Conservation (phyloP, 2,888 invertebrate species). For the Syritta pipiens region DNA sequence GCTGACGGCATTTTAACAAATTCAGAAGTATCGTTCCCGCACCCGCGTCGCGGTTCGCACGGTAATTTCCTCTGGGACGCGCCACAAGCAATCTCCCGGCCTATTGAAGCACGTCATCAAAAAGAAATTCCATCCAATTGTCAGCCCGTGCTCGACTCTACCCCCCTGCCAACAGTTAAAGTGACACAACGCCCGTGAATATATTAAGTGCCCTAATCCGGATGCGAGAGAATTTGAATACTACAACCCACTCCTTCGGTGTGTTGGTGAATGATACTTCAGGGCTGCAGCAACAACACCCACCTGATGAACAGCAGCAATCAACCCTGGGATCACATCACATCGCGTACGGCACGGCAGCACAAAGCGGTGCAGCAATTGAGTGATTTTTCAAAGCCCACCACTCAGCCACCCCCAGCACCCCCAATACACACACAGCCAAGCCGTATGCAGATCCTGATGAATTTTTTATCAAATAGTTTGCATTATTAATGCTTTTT, state of each 20-base stretch:
- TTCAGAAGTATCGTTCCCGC: slow-evolving; percentile 35
- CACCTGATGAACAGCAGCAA: slow-evolving; percentile 56
- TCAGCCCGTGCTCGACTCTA: slow-evolving; percentile 3
- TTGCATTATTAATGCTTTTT: slow-evolving; percentile 70
- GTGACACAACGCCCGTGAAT: slow-evolving; percentile 60
- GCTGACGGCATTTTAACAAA: slow-evolving; percentile 53
- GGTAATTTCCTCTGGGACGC: slow-evolving; percentile 67
- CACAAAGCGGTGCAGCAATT: slow-evolving; percentile 23
- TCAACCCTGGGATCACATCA: slow-evolving; percentile 41
- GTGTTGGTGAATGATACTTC: slow-evolving; percentile 32
- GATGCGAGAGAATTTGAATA: slow-evolving; percentile 29
- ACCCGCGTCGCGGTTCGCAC: slow-evolving; percentile 37
- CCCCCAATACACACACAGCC: too few species aligned
- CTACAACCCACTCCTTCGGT: neutral
- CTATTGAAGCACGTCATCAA: slow-evolving; percentile 63
- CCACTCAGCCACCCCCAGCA: neutral
- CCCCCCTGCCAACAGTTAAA: slow-evolving; percentile 2
- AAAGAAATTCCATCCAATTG: slow-evolving; percentile 50
- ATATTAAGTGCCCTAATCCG: slow-evolving; percentile 36
- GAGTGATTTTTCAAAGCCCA: slow-evolving; percentile 30
- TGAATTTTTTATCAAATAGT: slow-evolving; percentile 71
- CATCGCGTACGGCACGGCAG: too few species aligned
- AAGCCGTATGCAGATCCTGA: slow-evolving; percentile 70
- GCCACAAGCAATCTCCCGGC: slow-evolving; percentile 39
- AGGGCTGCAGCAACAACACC: slow-evolving; percentile 35